These are phyloP conservation scores for Zaprionus taronus DNA, from an alignment of 1,140 invertebrate species.

Conservation along the genomic window DNA sequence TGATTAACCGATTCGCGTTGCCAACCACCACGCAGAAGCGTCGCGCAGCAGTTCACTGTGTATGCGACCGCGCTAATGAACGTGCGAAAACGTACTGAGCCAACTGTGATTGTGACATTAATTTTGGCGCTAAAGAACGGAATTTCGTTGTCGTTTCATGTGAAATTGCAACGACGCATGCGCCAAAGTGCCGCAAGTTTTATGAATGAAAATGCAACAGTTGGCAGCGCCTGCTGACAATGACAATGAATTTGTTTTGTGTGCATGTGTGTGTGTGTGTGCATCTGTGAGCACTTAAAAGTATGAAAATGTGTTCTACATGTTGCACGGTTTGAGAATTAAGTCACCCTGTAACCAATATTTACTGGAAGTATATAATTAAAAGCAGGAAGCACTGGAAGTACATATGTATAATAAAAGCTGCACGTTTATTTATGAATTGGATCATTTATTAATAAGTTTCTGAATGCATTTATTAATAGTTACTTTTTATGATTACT, in stretches of 20 bases:
- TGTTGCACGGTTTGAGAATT: background rate
- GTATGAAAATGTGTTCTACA: background rate
- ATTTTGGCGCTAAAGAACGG: constrained; percentile 66
- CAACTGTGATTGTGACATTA: constrained; percentile 62
- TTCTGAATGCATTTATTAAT: too few relatives aligned
- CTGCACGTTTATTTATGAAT: background rate
- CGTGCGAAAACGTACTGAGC: constrained; percentile 66
- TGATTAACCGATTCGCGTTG: constrained; percentile 10
- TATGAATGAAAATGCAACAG: constrained; percentile 78
- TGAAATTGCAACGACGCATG: constrained; percentile 41
- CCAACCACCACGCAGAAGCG: constrained; percentile 1
- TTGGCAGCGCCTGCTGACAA: constrained; percentile 38
- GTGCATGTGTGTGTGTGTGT: background rate
- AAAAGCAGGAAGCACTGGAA: too few relatives aligned
- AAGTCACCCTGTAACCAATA: background rate
- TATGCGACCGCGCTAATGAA: constrained; percentile 56
- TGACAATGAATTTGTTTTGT: constrained; percentile 33
- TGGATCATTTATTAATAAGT: background rate
- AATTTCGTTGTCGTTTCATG: background rate
- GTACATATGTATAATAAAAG: too few relatives aligned
- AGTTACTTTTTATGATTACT: too few relatives aligned
- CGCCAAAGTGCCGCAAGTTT: constrained; percentile 45
- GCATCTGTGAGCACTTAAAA: background rate
- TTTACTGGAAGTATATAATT: background rate
- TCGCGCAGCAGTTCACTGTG: background rate